Base-by-base conservation (phyloP, 2,888 invertebrate species). In the Drosophila anceps region DNA sequence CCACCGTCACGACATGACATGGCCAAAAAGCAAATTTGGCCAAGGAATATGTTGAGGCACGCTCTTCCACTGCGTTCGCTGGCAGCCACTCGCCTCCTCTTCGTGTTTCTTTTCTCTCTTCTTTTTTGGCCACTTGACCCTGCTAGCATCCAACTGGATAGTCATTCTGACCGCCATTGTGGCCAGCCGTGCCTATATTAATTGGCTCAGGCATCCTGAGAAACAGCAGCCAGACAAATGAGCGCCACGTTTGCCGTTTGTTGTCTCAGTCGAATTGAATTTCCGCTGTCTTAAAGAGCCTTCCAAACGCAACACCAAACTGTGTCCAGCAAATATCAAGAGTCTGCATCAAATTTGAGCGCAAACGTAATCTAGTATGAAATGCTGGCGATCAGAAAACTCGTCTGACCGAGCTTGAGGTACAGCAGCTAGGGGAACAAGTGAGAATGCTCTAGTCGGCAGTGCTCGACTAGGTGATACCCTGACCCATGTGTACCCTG, bases 1-100 rank as follows among this genome's bases (percentile, higher is more conserved):
- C 59, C 55, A 76, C 57, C 76, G 71, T 71, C 71, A 75, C 71
- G 79, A 33, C 58, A 46, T 67, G 61, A 75, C 67, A 68, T 68
- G 76, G 72, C 58, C 72, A 68, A 59, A 59, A 71, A 64, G 43
- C 70, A 71, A 57, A 46, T 62, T 65, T 54, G 41, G 48, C 37
- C 57, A 53, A 35, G 33, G 64, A 31, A 60, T 69, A 75, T 51
- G 53, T 48, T 55, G 12, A 31, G 24, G 54, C 48, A 29, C 44
- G 55, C 31, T 41, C 53, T 54, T 39, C 55, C 55, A 8, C 20
- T 12, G 18, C n/a, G 24, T 12, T 35, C 50, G 48, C 33, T 31
- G n/a, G n/a, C n/a, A n/a, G n/a, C n/a, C n/a, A n/a, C 55, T 50
- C 54, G 33, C 48, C n/a, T 31, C 9, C 10, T 12, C 7, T 20